These are phyloP conservation scores for Spinus pinus DNA, from an alignment of 2,797 vertebrate genomes.

Conservation along the genomic window DNA sequence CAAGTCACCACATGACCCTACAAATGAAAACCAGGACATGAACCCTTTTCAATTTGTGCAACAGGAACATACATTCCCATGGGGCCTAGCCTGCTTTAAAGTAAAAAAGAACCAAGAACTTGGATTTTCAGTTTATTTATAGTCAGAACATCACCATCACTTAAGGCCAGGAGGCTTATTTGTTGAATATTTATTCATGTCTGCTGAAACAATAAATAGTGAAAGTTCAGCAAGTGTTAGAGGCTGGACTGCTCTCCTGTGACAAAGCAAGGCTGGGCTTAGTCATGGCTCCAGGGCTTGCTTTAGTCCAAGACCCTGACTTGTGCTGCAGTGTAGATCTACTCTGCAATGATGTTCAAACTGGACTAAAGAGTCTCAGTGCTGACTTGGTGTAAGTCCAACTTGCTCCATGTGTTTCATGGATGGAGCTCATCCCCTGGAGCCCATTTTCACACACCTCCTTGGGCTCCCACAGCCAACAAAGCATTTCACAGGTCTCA, in stretches of 20 bases:
- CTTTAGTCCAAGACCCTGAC: background rate
- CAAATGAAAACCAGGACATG: background rate
- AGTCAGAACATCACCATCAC: background rate
- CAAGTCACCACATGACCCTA: background rate
- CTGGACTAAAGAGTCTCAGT: background rate
- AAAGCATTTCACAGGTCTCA: rapidly evolving
- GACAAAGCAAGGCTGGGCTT: background rate
- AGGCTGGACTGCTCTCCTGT: background rate
- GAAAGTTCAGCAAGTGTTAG: background rate
- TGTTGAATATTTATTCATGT: background rate
- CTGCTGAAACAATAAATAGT: background rate
- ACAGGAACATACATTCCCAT: background rate
- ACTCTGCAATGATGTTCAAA: background rate
- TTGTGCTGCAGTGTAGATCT: background rate
- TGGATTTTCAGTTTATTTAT: background rate
- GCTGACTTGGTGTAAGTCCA: background rate
- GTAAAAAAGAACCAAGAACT: background rate
- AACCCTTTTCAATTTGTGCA: background rate
- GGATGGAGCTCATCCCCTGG: background rate
- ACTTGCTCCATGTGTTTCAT: background rate
- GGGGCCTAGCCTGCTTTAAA: background rate
- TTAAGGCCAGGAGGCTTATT: background rate
- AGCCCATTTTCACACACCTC: background rate
- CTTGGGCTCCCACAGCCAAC: background rate
- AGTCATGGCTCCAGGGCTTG: background rate